Evolutionary conservation across 2,113 vertebrate species (phyloP).

Genomic region (Paradoxurus hermaphroditus): DNA sequence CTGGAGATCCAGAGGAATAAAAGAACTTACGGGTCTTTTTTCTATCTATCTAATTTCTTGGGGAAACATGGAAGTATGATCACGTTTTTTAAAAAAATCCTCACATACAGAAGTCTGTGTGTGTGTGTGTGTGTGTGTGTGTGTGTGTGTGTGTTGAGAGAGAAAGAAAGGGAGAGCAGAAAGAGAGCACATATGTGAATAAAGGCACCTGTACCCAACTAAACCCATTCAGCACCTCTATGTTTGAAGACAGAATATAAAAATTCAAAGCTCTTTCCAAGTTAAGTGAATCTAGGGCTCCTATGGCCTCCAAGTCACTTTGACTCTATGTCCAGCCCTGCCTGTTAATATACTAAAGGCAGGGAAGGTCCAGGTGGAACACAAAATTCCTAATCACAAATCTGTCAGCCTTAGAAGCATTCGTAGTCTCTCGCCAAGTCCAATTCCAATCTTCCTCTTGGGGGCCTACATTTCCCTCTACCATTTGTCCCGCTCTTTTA

Average conservation of each 20-base stretch:
- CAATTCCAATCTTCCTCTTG: conserved; percentile 35
- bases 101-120: background rate
- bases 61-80: background rate
- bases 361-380: conserved; percentile 17
- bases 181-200: background rate
- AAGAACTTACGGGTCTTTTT: background rate
- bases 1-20: background rate
- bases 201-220: background rate
- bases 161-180: background rate
- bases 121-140: background rate
- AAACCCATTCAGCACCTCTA: background rate
- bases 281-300: conserved; percentile 40
- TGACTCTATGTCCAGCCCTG: conserved; percentile 18
- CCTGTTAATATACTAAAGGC: conserved; percentile 21
- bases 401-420: conserved; percentile 46
- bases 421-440: conserved; percentile 55
- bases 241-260: conserved; percentile 45
- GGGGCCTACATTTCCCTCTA: conserved; percentile 31
- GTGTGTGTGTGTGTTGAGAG: background rate
- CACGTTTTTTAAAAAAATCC: background rate
- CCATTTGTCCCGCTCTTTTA: conserved; percentile 47
- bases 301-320: conserved; percentile 31
- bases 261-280: conserved; percentile 47
- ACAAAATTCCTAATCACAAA: conserved; percentile 57
- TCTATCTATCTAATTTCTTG: background rate